Conservation (phyloP, 1,140 invertebrate species). For the Sitobion miscanthi region DNA sequence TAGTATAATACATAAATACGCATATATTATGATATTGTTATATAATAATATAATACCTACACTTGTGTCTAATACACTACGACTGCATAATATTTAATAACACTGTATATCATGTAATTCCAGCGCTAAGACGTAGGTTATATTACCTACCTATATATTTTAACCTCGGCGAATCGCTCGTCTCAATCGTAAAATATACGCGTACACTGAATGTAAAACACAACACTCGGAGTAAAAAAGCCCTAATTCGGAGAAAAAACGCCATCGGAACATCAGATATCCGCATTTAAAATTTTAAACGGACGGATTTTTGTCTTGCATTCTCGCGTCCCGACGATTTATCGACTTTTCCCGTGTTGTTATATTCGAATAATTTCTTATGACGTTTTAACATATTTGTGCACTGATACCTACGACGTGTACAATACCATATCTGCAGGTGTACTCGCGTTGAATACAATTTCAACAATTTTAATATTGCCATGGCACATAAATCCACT, state of each 20-base stretch:
- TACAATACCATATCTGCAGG: background rate
- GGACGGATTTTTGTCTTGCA: background rate
- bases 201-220: background rate
- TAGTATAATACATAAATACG: no score
- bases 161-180: no score
- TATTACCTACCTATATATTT: no score
- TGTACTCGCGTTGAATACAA: background rate
- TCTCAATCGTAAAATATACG: no score
- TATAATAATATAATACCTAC: no score
- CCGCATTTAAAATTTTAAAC: background rate
- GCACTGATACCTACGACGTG: background rate
- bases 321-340: background rate
- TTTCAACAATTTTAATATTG: conserved; percentile 12
- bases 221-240: background rate
- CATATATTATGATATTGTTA: no score
- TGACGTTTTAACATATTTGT: background rate
- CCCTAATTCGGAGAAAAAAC: background rate
- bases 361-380: background rate
- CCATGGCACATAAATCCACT: background rate
- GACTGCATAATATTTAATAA: no score
- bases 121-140: no score
- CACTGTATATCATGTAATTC: no score
- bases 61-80: no score
- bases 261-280: background rate
- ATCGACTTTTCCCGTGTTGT: background rate